Percentiles rank a stretch among this genome's conserved stretches.
Conservation (phyloP, 2,888 invertebrate species). For the Oligia fasciuncula region DNA sequence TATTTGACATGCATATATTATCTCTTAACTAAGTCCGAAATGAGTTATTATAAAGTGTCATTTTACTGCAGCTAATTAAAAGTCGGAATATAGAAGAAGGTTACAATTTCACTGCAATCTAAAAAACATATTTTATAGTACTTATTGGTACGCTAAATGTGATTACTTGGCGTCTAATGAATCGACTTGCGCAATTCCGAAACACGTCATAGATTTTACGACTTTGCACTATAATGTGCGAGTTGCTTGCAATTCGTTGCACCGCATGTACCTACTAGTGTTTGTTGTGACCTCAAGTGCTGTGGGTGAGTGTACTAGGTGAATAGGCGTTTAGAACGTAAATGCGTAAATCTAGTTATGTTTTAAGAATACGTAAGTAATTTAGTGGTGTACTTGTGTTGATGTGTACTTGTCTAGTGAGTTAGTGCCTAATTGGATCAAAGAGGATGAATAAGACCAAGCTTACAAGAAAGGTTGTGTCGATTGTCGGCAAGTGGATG, state of each 20-base stretch:
- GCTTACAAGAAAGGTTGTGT: neutral
- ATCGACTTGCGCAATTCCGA: conserved; percentile 41
- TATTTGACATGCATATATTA: too few species aligned
- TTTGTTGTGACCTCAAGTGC: conserved; percentile 36
- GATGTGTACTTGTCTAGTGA: conserved; percentile 3
- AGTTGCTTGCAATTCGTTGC: conserved; percentile 36
- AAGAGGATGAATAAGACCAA: neutral
- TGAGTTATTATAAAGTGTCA: too few species aligned
- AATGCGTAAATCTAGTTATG: conserved; percentile 12
- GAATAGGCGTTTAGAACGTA: conserved; percentile 27
- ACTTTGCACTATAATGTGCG: conserved; percentile 15
- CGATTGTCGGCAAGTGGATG: neutral
- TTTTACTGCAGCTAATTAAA: too few species aligned
- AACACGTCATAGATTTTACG: conserved; percentile 51
- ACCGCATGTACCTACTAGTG: conserved; percentile 14
- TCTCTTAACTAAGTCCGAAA: too few species aligned
- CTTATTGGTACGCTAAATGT: neutral
- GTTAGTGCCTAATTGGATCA: neutral
- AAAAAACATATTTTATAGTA: neutral
- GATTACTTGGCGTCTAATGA: conserved; percentile 19
- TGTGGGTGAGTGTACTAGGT: conserved; percentile 41
- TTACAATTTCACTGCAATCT: neutral
- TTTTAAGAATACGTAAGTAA: neutral
- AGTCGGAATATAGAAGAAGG: neutral
- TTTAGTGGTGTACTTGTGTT: neutral